Evolutionary conservation across 2,888 invertebrate genomes (phyloP), one percentile per base, ranked within the genome.

Genomic region (Drosophila bunnanda): DNA sequence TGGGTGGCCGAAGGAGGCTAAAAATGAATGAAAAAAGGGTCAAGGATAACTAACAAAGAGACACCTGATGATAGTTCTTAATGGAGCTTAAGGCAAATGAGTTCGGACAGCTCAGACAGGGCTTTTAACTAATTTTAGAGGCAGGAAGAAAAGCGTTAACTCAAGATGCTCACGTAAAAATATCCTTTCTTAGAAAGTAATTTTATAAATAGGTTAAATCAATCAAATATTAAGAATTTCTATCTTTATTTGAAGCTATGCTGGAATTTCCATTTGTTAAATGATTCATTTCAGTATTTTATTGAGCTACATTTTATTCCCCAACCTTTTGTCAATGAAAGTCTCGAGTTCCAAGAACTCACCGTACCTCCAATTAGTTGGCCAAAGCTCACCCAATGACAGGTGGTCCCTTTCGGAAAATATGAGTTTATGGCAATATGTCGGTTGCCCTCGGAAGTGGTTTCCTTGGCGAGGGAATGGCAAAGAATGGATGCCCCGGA

Each of bases 51-150:
- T 22, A 44, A 61, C 62, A 61, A 62, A 62, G 61, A 36, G 61
- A 62, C 61, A 62, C 62, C 62, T 64, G 62, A 62, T 62, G 62
- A 62, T 64, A 44, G 62, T 64, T 38, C 28, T 17, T 58, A 58
- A 59, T 59, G 30, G 59, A 32, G 59, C 59, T 59, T 39, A 22
- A 10, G 59, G 39, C n/a, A 59, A 59, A 58, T 59, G n/a, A 59
- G 59, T 7, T 57, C 13, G 22, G 39, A 10, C 12, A 56, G n/a
- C n/a, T 32, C 13, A 32, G 48, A 30, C 36, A 55, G 38, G 30
- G 38, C 57, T 57, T 39, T 59, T 17, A 13, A 30, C 30, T 60
- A 28, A 54, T 58, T 38, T 55, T 30, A 4, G 54, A 28, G 32
- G 13, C 22, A 34, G 17, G 36, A 12, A 32, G 32, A 12, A 32